A percentile compares a stretch with the other conserved stretches of the same genome.
Conservation (phyloP, 1,140 invertebrate genomes). For the Melipona quadrifasciata region DNA sequence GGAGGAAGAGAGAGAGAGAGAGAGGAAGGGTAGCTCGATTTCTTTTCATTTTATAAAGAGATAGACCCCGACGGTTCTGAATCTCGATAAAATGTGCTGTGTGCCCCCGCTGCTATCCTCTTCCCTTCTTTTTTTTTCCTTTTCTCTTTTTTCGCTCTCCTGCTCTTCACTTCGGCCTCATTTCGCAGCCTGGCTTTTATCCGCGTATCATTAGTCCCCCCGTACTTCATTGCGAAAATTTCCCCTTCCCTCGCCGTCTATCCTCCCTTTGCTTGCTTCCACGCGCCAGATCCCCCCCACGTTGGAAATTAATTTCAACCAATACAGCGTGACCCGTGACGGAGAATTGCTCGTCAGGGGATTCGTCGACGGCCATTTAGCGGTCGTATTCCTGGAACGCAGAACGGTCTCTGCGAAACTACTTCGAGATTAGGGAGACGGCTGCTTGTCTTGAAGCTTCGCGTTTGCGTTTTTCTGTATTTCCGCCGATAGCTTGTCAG, state of each 20-base stretch:
- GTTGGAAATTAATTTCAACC: conserved; percentile 39
- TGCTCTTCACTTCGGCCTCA: conserved; percentile 36
- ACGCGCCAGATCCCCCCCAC: not conserved
- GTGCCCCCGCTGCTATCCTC: conserved; percentile 11
- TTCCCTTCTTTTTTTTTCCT: not conserved
- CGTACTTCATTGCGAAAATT: conserved; percentile 51
- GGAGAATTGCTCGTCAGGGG: conserved; percentile 28
- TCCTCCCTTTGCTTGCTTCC: not conserved
- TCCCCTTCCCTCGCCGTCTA: conserved; percentile 1
- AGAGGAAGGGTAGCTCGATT: conserved; percentile 27
- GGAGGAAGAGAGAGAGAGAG: no score
- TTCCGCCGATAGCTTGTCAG: not conserved
- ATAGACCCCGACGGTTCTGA: conserved; percentile 44
- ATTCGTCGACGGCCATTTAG: conserved; percentile 33
- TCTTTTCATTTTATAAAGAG: conserved; percentile 55
- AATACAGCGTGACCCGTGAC: conserved; percentile 5
- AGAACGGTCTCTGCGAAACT: not conserved
- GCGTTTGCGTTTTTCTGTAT: not conserved
- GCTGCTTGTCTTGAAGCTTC: not conserved
- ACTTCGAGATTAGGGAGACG: not conserved
- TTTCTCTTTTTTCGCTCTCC: conserved; percentile 12
- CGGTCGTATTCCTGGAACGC: not conserved
- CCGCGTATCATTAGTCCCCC: conserved; percentile 51
- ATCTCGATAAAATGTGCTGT: conserved; percentile 43
- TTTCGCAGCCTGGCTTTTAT: conserved; percentile 48